Conservation (phyloP, 1,140 invertebrate species). For the Popillia japonica region DNA sequence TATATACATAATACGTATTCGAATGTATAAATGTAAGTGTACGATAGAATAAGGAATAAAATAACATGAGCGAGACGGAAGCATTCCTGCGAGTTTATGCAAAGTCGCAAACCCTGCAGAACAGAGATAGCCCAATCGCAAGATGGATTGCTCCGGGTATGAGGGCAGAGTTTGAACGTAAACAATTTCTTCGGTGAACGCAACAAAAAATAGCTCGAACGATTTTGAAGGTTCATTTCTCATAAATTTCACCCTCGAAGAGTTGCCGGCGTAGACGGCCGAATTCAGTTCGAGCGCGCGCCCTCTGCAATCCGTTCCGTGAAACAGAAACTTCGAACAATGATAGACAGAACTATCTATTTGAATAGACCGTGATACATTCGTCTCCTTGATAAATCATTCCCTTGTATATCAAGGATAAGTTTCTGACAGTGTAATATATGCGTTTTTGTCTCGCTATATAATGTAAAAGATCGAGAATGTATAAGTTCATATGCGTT, state of each 20-base stretch:
- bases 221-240: constrained; percentile 56
- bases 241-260: constrained; percentile 54
- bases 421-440: constrained; percentile 32
- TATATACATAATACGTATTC: background rate
- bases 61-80: constrained; percentile 9
- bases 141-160: constrained; percentile 45
- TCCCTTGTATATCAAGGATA: constrained; percentile 27
- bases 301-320: background rate
- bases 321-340: constrained; percentile 53
- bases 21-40: background rate
- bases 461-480: background rate
- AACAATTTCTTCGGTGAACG: constrained; percentile 40
- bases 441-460: background rate
- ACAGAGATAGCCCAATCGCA: constrained; percentile 47
- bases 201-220: constrained; percentile 45
- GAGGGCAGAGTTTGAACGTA: constrained; percentile 46
- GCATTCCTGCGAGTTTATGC: constrained; percentile 38
- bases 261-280: constrained; percentile 46
- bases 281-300: background rate
- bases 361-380: constrained; percentile 37
- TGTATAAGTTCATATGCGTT: background rate
- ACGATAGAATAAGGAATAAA: constrained; percentile 6
- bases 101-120: constrained; percentile 42
- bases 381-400: constrained; percentile 32
- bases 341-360: constrained; percentile 57